Base-by-base conservation (phyloP, 1,140 invertebrate species). In the Calycopis cecrops region DNA sequence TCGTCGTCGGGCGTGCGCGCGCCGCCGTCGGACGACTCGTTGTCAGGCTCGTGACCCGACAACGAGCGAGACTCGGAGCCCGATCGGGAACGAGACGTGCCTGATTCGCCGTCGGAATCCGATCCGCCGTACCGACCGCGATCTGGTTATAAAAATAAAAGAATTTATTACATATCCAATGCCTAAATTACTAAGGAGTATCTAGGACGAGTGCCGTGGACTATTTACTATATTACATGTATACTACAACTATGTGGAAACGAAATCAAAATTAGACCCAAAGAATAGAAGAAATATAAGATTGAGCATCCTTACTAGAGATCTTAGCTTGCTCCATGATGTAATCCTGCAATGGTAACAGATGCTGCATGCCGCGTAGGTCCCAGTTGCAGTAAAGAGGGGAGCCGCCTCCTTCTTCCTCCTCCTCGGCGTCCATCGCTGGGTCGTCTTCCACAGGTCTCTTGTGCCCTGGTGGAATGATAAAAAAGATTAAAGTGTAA, bases 261-360 rank as follows among this genome's bases (percentile, higher is more conserved):
- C n/a, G n/a, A n/a, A n/a, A n/a, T n/a, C n/a, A n/a, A n/a, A n/a
- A n/a, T n/a, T n/a, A n/a, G n/a, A n/a, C n/a, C n/a, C n/a, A n/a
- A n/a, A n/a, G n/a, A 12, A 42, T 42, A 40, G 37, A 3, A 28
- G 37, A 12, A n/a, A 17, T 44, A 17, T 0, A 16, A 2, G 0
- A n/a, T 11, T 14, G 3, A 9, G 2, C 2, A 10, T 7, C 73
- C 78, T 75, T 67, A 89, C 93, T 93, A 61, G 92, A 93, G 6
- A 93, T 82, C 79, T 94, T 93, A 0, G 92, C 93, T 88, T 97
- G 94, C 76, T 97, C 95, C 62, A 97, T 89, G 50, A 97, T 95
- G 72, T 96, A 97, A 79, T 96, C 93, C 73, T 96, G 95, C 52
- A 97, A 86, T 3, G 95, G 95, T 67, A 96, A 77, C 48, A 96